Base-by-base conservation (phyloP, 2,797 vertebrate species). In the Smutsia gigantea region DNA sequence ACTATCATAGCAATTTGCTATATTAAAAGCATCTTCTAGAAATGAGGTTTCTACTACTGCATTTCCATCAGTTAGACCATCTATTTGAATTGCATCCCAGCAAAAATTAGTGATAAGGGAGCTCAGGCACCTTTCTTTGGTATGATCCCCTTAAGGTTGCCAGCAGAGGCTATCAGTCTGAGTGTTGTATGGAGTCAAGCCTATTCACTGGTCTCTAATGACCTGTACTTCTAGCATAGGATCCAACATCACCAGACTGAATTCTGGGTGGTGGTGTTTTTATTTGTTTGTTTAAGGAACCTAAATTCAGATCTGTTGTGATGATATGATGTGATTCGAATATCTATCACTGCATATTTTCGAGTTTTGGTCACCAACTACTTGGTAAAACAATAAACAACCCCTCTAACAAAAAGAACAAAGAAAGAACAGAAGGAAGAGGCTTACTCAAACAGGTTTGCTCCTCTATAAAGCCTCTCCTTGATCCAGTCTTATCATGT, bases 261-360 rank as follows among this genome's bases (percentile, higher is more conserved):
- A 53, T 68, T 74, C 55, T 69, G n/a, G 13, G 37, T 59, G 15
- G 69, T 88, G 21, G 39, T 94, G 29, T 71, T 93, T 51, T 68
- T 88, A n/a, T 64, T 85, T 90, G 29, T 79, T 92, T 95, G 34
- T 79, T 59, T 79, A 84, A 81, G 55, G 34, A 94, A 77, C 75
- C 77, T 75, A 69, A 87, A 96, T n/a, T 83, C 34, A 66, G 59
- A 39, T 78, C 39, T 0, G 1, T 63, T 68, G 19, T 94, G 49
- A 77, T 31, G 57, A 46, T 12, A 13, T 87, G 81, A 59, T 66
- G 93, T 96, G 49, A 39, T 72, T 94, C 2, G 37, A 74, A 87
- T 23, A 90, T 34, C 31, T 71, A 49, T 61, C 69, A 51, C 27
- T 92, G 34, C 29, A 61, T 90, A 51, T 34, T 94, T 96, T 95